Evolutionary conservation across 2,888 invertebrate species (phyloP).

Genomic region (Aplocera efformata): DNA sequence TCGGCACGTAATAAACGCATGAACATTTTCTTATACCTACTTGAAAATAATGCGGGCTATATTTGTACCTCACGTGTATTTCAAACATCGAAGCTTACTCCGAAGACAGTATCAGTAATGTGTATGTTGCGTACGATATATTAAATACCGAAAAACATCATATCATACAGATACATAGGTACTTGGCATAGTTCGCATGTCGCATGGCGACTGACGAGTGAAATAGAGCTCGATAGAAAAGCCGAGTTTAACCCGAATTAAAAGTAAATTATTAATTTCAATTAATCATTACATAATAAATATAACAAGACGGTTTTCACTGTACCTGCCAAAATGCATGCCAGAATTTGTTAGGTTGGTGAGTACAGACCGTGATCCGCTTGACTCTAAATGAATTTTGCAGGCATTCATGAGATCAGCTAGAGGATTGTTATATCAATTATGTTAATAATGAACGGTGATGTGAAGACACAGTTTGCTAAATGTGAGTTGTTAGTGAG

Average conservation of each 20-base stretch:
- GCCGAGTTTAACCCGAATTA: not conserved
- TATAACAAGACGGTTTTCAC: constrained; percentile 11
- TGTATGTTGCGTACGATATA: constrained; percentile 4
- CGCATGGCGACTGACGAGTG: not conserved
- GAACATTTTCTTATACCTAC: constrained; percentile 10
- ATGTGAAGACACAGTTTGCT: constrained; percentile 13
- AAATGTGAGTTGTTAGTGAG: constrained; percentile 16
- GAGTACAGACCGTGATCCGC: constrained; percentile 13
- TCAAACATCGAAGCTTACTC: constrained; percentile 4
- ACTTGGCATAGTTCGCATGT: not conserved
- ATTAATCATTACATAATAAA: constrained; percentile 13
- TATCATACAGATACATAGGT: not conserved
- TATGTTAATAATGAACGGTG: constrained; percentile 22
- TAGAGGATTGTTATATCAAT: constrained; percentile 24
- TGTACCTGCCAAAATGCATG: constrained; percentile 17
- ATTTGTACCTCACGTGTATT: constrained; percentile 4
- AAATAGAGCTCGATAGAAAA: not conserved
- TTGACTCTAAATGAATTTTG: constrained; percentile 22
- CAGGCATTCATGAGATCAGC: constrained; percentile 32
- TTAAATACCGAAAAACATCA: constrained; percentile 5
- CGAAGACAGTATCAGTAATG: constrained; percentile 8
- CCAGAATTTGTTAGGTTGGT: constrained; percentile 6
- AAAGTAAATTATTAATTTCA: constrained; percentile 3
- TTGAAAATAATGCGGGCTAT: constrained; percentile 11
- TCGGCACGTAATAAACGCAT: constrained; percentile 27